Base-by-base conservation (phyloP, 2,113 vertebrate species). In the Lepus timidus region DNA sequence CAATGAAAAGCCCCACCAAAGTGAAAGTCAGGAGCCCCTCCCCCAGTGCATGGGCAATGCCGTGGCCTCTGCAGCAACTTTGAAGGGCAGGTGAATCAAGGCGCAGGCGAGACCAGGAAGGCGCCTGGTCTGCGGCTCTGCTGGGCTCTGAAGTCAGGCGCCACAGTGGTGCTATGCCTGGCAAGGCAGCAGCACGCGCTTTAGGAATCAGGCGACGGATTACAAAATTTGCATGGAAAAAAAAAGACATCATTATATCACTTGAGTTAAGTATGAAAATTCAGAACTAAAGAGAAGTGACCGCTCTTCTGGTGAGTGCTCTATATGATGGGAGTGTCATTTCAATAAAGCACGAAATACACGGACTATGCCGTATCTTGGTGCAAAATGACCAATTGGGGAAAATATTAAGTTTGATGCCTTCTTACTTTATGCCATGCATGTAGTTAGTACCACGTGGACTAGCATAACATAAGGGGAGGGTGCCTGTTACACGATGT, bases 81-180 rank as follows among this genome's bases (percentile, higher is more conserved):
- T 85, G 81, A n/a, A 58, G 55, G 31, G 82, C 49, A 79, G 23
- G 10, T 1, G 58, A 65, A n/a, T 29, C n/a, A 7, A 39, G 31
- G 20, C 9, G 27, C 1, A 14, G 0, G 0, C 12, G 31, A 1
- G 9, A 14, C 16, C 11, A 39, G 14, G 55, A 12, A 20, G 9
- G 12, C 11, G 1, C 17, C 8, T 4, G 13, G n/a, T 16, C 44
- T 22, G 0, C 0, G 70, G 44, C 14, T 4, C 3, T 6, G 1
- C 10, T 29, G 51, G 11, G 3, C 1, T 36, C 73, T 80, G 39
- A 27, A 9, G 14, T 25, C 14, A 16, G 1, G 31, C 25, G 16
- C 12, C 4, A 49, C 25, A 9, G 52, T 6, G 75, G 29, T 6
- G 17, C 9, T 1, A 16, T 1, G 3, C 10, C 16, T 51, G 1